Evolutionary conservation across 2,888 invertebrate species (phyloP).

Genomic region (Galerucella calmariensis): DNA sequence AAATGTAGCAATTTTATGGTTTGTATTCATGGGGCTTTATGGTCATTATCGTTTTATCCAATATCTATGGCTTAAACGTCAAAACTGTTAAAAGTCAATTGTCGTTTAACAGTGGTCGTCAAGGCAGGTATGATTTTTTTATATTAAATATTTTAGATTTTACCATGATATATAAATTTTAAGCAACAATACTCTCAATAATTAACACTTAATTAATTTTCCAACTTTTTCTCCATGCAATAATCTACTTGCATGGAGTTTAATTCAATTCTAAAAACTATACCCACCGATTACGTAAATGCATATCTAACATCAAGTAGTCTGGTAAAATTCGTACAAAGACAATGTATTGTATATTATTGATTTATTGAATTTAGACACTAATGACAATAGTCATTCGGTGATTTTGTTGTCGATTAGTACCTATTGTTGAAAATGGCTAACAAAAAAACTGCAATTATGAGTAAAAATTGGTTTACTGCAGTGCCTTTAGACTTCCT

Average conservation of each 20-base stretch:
- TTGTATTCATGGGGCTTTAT: too few relatives aligned
- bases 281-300: slow-evolving; percentile 10
- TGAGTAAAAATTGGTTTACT: slow-evolving; percentile 26
- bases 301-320: not conserved
- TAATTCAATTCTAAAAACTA: not conserved
- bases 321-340: slow-evolving; percentile 1
- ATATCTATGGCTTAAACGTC: not conserved
- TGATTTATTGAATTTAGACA: not conserved
- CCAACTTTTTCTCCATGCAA: too few relatives aligned
- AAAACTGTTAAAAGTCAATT: not conserved
- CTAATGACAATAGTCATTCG: slow-evolving; percentile 2
- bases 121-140: slow-evolving; percentile 8
- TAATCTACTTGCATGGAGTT: too few relatives aligned
- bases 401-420: not conserved
- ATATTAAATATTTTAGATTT: not conserved
- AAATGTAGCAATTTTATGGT: too few relatives aligned
- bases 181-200: not conserved
- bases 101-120: not conserved
- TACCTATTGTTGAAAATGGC: slow-evolving; percentile 6
- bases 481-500: slow-evolving; percentile 10
- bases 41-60: too few relatives aligned
- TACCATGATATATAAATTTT: not conserved
- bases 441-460: slow-evolving; percentile 16
- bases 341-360: not conserved
- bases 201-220: too few relatives aligned